Evolutionary conservation across 2,888 invertebrate species (phyloP).

Genomic region (Lasioglossum vierecki): DNA sequence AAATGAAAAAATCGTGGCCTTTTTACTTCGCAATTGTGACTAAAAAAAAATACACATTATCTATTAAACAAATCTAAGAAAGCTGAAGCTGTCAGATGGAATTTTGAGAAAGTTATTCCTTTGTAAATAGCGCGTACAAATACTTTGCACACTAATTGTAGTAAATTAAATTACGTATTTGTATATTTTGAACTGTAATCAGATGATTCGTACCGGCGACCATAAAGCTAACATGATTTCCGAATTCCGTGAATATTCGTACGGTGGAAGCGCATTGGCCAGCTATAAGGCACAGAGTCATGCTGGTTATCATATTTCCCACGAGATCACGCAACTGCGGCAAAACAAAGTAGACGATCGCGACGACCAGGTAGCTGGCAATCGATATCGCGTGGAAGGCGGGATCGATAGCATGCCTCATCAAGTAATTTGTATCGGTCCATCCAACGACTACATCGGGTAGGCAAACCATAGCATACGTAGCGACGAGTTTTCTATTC

Average conservation of each 20-base stretch:
- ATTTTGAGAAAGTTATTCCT: too few species aligned
- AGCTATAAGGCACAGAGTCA: slow-evolving; percentile 90
- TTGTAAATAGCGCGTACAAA: too few species aligned
- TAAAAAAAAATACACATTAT: too few species aligned
- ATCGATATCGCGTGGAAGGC: slow-evolving; percentile 91
- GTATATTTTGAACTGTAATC: neutral
- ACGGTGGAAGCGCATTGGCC: slow-evolving; percentile 92
- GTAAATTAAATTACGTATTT: too few species aligned
- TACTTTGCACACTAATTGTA: too few species aligned
- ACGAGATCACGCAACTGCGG: slow-evolving; percentile 93
- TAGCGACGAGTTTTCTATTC: slow-evolving; percentile 85
- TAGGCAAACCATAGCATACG: slow-evolving; percentile 90
- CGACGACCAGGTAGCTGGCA: slow-evolving; percentile 88
- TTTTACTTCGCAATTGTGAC: too few species aligned
- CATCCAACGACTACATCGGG: slow-evolving; percentile 90
- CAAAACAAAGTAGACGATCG: slow-evolving; percentile 92
- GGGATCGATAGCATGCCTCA: slow-evolving; percentile 91
- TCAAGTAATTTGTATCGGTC: slow-evolving; percentile 90
- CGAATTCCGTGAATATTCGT: slow-evolving; percentile 91
- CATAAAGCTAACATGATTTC: slow-evolving; percentile 92
- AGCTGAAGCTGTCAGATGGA: too few species aligned
- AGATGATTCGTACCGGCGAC: slow-evolving; percentile 88
- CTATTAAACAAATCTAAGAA: too few species aligned
- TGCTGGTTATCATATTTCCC: slow-evolving; percentile 93
- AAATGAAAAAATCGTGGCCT: too few species aligned